Base-by-base conservation (phyloP, 2,113 vertebrate genomes). In the Bos javanicus region DNA sequence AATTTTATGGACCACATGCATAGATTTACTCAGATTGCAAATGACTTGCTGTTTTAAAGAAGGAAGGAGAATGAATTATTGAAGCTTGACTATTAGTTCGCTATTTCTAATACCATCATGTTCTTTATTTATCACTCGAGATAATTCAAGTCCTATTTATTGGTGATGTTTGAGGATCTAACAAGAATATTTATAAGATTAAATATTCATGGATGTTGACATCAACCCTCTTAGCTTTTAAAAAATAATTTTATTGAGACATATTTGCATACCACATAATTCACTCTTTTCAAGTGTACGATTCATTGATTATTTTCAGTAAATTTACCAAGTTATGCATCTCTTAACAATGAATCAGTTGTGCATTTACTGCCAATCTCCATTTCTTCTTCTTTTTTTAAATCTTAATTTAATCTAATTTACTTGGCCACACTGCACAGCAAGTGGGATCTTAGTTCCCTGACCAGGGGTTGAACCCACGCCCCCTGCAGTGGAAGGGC, bases 131-230 rank as follows among this genome's bases (percentile, higher is more conserved):
- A 71, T 43, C 25, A 36, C 11, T 50, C 6, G 46, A 96, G 59
- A 95, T 52, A 93, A 78, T 84, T 90, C 60, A 94, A 36, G 21
- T 81, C 36, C 16, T 90, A 30, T 95, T 82, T 80, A 92, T 39
- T 87, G 46, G 15, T 94, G 16, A n/a, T 87, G 2, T 57, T 43
- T 76, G 46, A 36, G 15, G 12, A n/a, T 8, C 43, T 76, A 92
- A 52, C 12, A 80, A 86, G 28, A 80, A 39, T 85, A 88, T 90
- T 82, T 56, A 16, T 12, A 94, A 76, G 25, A 81, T 92, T 90
- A 97, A 84, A 87, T 89, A 85, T 91, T 94, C 30, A 90, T 30
- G 74, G 26, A 43, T 80, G 14, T 30, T 82, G 67, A 56, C 23
- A 60, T 30, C 6, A 54, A 43, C 1, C 6, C 52, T 96, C 2